Evolutionary conservation across 2,113 vertebrate genomes (phyloP), one percentile per base, ranked within the genome.

Genomic region (Aplodontia rufa): DNA sequence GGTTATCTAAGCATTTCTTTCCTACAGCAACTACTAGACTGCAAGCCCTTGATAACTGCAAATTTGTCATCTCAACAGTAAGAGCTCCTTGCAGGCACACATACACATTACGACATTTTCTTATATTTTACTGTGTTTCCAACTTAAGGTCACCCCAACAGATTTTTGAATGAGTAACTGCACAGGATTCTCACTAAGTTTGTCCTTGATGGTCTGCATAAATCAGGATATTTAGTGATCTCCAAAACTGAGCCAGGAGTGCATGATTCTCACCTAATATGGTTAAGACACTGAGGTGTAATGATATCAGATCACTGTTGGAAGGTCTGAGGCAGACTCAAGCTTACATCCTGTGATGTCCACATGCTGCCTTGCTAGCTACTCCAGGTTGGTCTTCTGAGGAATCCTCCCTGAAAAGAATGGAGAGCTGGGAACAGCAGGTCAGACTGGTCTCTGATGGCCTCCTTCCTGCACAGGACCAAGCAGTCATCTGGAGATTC

Each of bases 381-480:
- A 4, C 45, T 37, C 45, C 26, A 49, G 16, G 10, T 30, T 32
- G 58, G 5, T 62, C 26, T 42, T 9, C 5, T 32, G 14, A 22
- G 1, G 6, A 0, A 3, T 8, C 60, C 0, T 76, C 5, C 19
- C 28, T 17, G 9, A 28, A 53, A 49, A 6, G 8, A 26, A 37
- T 1, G 12, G 42, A 12, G 2, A 49, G 30, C n/a, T 40, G 8
- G 20, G 13, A 45, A 22, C n/a, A 58, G 30, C 42, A 8, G n/a
- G 32, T 7, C 20, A 1, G 1, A 1, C 8, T 40, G 9, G 19
- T 1, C 2, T 30, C 1, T 17, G 4, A 32, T 10, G 5, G n/a
- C 6, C 24, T 17, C 47, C 26, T 60, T 60, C 42, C 45, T 19
- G 35, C 47, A 14, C 30, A 81, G 11, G 10, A 30, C 35, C n/a